Base-by-base conservation (phyloP, 2,888 invertebrate species). In the Camponotus fellah region DNA sequence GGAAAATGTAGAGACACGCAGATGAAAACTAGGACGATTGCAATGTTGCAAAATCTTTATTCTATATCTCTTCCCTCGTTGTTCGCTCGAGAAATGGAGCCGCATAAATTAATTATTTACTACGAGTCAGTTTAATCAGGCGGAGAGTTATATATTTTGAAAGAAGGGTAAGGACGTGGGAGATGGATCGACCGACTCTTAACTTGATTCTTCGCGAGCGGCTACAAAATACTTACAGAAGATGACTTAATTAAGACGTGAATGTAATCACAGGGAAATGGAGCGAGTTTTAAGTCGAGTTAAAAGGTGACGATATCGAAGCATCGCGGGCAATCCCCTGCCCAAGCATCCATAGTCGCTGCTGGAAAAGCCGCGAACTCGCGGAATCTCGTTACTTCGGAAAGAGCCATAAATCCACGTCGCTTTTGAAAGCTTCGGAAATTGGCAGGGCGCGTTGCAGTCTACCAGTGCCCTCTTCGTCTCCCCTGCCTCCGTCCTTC, bases 341-440 rank as follows among this genome's bases (percentile, higher is more conserved):
- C 46, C 8, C 60, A 79, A 79, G 71, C 60, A 26, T 79, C 43
- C 60, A 60, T 60, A 69, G 58, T 43, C 81, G 74, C 62, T 17
- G 56, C 74, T 69, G 74, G 74, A 71, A 80, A 80, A 69, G 79
- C 82, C 89, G 82, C 85, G 68, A 83, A 82, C 89, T 85, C 87
- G 89, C 72, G 88, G 89, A 88, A 90, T 90, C 89, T 90, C 90
- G 89, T 90, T 90, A 90, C 90, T 85, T 81, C 80, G 83, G 69
- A 71, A 88, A 87, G 86, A 68, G 76, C 90, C 90, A 90, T 90
- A 90, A 90, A 90, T 90, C 90, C 86, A 90, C 85, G 89, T 90
- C 89, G 90, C 72, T 90, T 90, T 90, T 87, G 89, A 90, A 90
- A 90, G 89, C 82, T 90, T 88, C 89, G 89, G 89, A 90, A 90